phyloP scores from a whole-genome alignment of 1,140 invertebrate genomes.

The Ridgeia piscesae region DNA sequence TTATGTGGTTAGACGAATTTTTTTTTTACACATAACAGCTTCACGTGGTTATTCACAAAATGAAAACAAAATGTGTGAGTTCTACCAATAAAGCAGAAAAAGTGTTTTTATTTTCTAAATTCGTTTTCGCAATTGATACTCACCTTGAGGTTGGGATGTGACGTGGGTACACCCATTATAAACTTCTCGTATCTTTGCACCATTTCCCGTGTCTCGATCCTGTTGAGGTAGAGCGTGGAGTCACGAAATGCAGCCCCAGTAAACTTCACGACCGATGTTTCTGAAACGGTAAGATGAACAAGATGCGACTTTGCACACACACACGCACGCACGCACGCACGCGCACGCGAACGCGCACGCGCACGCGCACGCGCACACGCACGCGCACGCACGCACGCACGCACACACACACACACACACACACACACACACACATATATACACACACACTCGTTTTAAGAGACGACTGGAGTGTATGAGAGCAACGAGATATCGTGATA shows the following conservation, averaged over 20 bases:
- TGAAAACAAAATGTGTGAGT: no score
- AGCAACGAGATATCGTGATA: neutral
- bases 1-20: no score
- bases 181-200: neutral
- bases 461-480: neutral
- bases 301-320: no score
- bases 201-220: neutral
- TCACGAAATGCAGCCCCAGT: neutral
- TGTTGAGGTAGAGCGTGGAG: neutral
- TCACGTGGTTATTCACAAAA: no score
- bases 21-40: no score
- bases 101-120: neutral
- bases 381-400: no score
- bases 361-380: no score
- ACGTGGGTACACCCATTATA: neutral
- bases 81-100: no score
- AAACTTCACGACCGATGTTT: neutral
- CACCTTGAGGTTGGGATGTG: neutral
- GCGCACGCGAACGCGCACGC: no score
- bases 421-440: neutral
- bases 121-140: neutral
- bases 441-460: neutral
- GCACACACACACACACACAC: neutral
- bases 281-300: neutral
- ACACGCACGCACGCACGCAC: no score